Evolutionary conservation across 2,113 vertebrate genomes (phyloP).

Genomic region (Tor tambroides): DNA sequence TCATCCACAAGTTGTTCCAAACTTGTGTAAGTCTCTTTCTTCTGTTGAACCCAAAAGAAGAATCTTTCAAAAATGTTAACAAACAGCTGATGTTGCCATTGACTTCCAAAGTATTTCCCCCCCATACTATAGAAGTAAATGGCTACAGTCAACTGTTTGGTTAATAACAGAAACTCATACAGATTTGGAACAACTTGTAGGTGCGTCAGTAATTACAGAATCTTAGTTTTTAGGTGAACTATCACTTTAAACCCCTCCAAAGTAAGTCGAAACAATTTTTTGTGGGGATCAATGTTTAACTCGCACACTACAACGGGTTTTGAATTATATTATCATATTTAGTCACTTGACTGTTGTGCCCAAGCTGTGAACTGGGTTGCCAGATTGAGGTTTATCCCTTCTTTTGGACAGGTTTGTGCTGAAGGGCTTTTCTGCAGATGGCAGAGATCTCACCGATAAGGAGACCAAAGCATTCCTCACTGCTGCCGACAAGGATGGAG

Average conservation of each 20-base stretch:
- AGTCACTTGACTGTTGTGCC: neutral
- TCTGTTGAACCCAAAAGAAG: no score
- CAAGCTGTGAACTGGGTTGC: neutral
- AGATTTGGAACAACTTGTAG: no score
- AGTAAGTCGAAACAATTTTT: neutral
- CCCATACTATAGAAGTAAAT: no score
- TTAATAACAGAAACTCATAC: no score
- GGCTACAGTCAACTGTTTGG: no score
- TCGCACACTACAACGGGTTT: neutral
- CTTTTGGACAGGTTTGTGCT: slow-evolving; percentile 80
- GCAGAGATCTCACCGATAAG: slow-evolving; percentile 85
- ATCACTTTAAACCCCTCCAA: neutral
- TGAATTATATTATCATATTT: neutral
- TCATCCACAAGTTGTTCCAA: no score
- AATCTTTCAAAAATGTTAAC: no score
- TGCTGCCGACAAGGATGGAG: slow-evolving; percentile 93
- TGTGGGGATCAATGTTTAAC: neutral
- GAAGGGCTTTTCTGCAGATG: slow-evolving; percentile 85
- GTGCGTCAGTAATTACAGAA: no score
- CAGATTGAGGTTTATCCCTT: slow-evolving; percentile 21
- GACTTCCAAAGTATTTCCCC: no score
- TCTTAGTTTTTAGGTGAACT: no score
- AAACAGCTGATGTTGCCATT: no score
- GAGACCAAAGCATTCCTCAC: slow-evolving; percentile 88
- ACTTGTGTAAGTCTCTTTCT: no score